These are phyloP conservation scores for Sterna hirundo DNA, from an alignment of 2,113 vertebrate species.

Conservation along the genomic window DNA sequence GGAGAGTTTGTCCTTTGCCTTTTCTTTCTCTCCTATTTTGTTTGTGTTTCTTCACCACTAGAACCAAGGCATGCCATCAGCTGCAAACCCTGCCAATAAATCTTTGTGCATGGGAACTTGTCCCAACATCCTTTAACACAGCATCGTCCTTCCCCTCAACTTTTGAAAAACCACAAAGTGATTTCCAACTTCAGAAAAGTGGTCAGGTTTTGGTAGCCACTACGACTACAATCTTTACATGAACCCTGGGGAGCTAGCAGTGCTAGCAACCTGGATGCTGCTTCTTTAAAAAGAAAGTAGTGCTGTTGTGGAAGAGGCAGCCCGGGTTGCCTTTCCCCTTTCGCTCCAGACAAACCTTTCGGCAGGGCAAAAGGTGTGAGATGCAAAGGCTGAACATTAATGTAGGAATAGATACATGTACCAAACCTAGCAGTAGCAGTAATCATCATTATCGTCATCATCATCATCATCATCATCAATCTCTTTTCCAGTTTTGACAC, in stretches of 20 bases:
- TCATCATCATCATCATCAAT: background rate
- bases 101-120: background rate
- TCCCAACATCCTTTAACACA: background rate
- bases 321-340: background rate
- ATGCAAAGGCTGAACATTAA: background rate
- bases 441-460: too few species aligned
- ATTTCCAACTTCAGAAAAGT: background rate
- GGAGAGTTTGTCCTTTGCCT: background rate
- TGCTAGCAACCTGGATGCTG: background rate
- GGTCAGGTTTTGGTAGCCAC: background rate
- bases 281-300: background rate
- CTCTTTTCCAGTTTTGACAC: background rate
- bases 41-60: background rate
- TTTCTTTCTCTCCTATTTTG: background rate
- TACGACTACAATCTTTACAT: background rate
- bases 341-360: background rate
- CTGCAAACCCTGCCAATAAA: background rate
- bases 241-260: background rate
- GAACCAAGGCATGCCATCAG: background rate
- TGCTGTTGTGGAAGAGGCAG: background rate
- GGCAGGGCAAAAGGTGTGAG: background rate
- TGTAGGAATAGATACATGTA: accelerated
- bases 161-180: background rate
- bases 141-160: background rate
- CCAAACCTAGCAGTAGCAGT: background rate